These are phyloP conservation scores for Corythoichthys haematopterus DNA, from an alignment of 2,113 vertebrate species.

Conservation along the genomic window DNA sequence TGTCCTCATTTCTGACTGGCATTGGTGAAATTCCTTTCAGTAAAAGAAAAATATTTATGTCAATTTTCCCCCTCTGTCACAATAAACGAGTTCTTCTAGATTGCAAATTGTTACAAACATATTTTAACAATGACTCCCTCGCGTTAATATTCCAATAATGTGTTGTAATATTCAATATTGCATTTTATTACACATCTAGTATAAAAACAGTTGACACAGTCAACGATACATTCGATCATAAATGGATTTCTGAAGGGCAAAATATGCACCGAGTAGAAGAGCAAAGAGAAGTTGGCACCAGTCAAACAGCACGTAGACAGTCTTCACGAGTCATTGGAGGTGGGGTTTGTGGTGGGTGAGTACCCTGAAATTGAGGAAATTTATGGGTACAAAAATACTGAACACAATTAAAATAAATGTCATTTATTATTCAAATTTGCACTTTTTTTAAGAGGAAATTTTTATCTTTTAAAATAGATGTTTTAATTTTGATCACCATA, in stretches of 20 bases:
- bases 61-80: constrained; percentile 9
- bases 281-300: constrained; percentile 38
- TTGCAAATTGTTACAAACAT: background rate
- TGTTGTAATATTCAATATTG: no score
- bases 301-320: constrained; percentile 57
- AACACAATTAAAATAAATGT: no score
- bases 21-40: constrained; percentile 57
- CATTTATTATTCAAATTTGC: no score
- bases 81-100: background rate
- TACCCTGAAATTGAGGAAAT: constrained; percentile 37
- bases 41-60: constrained; percentile 37
- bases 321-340: constrained; percentile 46
- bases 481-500: no score
- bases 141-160: background rate
- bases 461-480: no score
- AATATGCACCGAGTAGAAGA: constrained; percentile 15
- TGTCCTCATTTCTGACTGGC: constrained; percentile 41
- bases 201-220: background rate
- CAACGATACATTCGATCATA: background rate
- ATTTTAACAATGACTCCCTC: background rate
- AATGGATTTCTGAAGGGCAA: constrained; percentile 6
- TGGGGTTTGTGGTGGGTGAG: constrained; percentile 35
- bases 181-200: background rate
- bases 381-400: background rate
- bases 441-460: no score